A percentile compares a stretch with the other conserved stretches of the same genome.
phyloP scores from a whole-genome alignment of 2,888 invertebrate species.

The Nomada flava region DNA sequence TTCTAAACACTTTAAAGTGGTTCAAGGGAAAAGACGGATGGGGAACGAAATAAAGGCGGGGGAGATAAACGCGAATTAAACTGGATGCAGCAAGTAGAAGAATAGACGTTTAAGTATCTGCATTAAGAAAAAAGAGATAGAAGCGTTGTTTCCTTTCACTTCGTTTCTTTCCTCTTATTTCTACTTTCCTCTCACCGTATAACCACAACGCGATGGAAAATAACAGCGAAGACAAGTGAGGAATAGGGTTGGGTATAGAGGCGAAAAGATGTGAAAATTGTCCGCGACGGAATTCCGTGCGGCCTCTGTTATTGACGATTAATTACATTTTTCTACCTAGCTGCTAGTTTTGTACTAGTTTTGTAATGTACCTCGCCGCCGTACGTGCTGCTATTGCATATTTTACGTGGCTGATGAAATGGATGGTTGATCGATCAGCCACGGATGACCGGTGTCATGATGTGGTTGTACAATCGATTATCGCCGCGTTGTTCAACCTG shows the following conservation, averaged over 20 bases:
- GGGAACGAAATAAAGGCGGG: slow-evolving; percentile 5
- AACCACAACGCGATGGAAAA: slow-evolving; percentile 17
- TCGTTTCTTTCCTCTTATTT: not conserved
- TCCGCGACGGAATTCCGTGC: slow-evolving; percentile 80
- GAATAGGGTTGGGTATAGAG: slow-evolving; percentile 35
- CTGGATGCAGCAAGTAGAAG: not conserved
- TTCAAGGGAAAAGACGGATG: slow-evolving; percentile 47
- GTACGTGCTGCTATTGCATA: slow-evolving; percentile 82
- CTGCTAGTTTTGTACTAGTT: slow-evolving; percentile 87
- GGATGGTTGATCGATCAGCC: slow-evolving; percentile 72
- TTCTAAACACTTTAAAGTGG: slow-evolving; percentile 71
- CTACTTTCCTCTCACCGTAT: not conserved
- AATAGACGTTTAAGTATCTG: slow-evolving; percentile 29
- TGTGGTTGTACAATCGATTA: slow-evolving; percentile 49
- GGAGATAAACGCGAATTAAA: not conserved
- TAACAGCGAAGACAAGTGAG: slow-evolving; percentile 27
- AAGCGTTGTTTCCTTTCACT: slow-evolving; percentile 15
- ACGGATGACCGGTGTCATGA: slow-evolving; percentile 55
- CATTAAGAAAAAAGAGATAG: slow-evolving; percentile 1
- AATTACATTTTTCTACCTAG: slow-evolving; percentile 86
- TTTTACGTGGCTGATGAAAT: slow-evolving; percentile 80
- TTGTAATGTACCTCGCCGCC: slow-evolving; percentile 85
- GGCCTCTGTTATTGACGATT: slow-evolving; percentile 80
- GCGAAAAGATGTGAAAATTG: slow-evolving; percentile 66
- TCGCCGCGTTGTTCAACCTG: slow-evolving; percentile 55